Conservation (phyloP, 2,113 vertebrate species). For the Columba livia region DNA sequence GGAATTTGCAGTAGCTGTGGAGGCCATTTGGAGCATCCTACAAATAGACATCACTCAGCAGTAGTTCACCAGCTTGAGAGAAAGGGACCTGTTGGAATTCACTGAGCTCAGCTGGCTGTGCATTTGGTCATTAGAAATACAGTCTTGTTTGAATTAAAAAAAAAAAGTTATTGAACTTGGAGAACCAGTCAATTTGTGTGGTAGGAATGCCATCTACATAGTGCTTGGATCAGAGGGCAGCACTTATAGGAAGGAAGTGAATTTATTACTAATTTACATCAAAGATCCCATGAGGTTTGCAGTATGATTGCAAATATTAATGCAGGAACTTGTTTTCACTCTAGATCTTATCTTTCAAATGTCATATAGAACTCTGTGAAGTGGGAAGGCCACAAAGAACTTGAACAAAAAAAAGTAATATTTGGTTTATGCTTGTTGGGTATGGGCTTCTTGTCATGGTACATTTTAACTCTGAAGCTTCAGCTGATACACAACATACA, state of each 20-base stretch:
- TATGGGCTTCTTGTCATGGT: neutral
- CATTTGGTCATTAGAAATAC: neutral
- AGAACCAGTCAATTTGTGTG: neutral
- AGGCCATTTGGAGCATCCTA: neutral
- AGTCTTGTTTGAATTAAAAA: neutral
- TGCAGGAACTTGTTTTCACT: neutral
- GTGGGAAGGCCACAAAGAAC: neutral
- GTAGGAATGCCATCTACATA: neutral
- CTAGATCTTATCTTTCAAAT: neutral
- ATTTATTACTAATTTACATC: neutral
- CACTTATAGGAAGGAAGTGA: fast-evolving
- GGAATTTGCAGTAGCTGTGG: neutral
- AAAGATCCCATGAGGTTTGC: neutral
- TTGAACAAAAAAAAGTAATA: neutral
- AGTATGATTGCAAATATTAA: neutral
- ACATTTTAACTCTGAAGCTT: neutral
- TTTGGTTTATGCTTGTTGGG: neutral
- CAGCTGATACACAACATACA: neutral
- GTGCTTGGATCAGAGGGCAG: neutral
- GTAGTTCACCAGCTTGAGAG: neutral
- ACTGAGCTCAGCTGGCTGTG: neutral
- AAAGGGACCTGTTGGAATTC: neutral
- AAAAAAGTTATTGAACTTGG: neutral
- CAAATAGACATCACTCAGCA: neutral
- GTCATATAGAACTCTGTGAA: neutral